Evolutionary conservation across 92 coral and sea anemone species (phyloP).

Genomic region (Palythoa heliodiscus): DNA sequence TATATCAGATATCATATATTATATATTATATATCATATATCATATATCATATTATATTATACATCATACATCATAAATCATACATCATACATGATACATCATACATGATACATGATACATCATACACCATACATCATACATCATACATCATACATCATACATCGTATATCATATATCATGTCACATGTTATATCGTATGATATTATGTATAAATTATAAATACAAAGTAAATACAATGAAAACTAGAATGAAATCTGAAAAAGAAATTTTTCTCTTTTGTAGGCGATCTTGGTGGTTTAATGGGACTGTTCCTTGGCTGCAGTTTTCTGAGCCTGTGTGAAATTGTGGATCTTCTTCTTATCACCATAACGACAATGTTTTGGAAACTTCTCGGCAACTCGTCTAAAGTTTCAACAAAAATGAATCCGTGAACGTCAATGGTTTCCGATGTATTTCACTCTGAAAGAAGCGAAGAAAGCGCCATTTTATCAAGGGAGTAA

Average conservation of each 20-base stretch:
- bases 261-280: neutral
- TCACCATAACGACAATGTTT: neutral
- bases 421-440: neutral
- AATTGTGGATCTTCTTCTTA: neutral
- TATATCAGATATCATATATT: no score
- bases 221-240: neutral
- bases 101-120: no score
- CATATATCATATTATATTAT: no score
- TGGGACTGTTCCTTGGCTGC: constrained; percentile 30
- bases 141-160: no score
- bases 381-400: neutral
- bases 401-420: neutral
- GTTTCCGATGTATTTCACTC: neutral
- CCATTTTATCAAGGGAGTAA: no score
- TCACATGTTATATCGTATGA: no score
- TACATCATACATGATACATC: no score
- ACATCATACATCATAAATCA: no score
- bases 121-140: no score
- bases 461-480: neutral
- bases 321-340: constrained; percentile 2
- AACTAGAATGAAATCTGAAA: neutral
- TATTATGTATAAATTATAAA: no score
- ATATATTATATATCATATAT: no score
- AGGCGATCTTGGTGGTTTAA: constrained; percentile 30
- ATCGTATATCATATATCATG: no score